A percentile compares a stretch with the other conserved stretches of the same genome.
Conservation (phyloP, 2,113 vertebrate species). For the Chlorodrepanis virens region DNA sequence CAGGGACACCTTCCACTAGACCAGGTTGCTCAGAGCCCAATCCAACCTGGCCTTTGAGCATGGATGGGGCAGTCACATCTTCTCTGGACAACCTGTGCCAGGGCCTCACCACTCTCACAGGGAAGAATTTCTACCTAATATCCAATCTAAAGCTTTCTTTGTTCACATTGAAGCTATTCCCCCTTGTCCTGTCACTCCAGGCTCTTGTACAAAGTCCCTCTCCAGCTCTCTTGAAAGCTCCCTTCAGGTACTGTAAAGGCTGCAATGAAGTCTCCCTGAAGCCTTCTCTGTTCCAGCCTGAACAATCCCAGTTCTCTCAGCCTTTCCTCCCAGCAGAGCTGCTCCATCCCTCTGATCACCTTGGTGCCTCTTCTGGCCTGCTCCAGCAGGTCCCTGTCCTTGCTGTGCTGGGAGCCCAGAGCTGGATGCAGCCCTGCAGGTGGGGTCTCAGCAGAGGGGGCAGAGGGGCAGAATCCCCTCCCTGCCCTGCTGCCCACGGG, state of each 20-base stretch:
- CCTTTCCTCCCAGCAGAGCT: neutral
- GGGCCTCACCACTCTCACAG: neutral
- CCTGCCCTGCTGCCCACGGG: neutral
- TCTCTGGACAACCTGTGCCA: neutral
- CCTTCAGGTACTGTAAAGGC: neutral
- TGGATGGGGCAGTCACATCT: neutral
- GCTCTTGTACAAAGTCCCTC: neutral
- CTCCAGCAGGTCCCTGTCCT: neutral
- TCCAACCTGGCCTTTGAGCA: neutral
- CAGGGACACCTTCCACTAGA: neutral
- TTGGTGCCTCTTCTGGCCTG: neutral
- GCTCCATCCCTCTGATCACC: neutral
- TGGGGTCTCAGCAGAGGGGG: neutral
- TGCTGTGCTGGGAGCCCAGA: neutral
- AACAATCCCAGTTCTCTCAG: fast-evolving
- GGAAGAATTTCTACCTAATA: neutral
- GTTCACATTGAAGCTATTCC: neutral
- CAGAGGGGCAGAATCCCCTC: neutral
- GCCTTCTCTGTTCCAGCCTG: fast-evolving
- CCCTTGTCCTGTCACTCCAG: neutral
- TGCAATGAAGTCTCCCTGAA: fast-evolving
- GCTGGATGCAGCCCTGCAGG: neutral
- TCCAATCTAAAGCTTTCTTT: neutral
- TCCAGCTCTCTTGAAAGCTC: neutral
- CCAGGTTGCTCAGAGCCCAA: neutral